phyloP scores from a whole-genome alignment of 2,113 vertebrate genomes.

The Orycteropus afer region DNA sequence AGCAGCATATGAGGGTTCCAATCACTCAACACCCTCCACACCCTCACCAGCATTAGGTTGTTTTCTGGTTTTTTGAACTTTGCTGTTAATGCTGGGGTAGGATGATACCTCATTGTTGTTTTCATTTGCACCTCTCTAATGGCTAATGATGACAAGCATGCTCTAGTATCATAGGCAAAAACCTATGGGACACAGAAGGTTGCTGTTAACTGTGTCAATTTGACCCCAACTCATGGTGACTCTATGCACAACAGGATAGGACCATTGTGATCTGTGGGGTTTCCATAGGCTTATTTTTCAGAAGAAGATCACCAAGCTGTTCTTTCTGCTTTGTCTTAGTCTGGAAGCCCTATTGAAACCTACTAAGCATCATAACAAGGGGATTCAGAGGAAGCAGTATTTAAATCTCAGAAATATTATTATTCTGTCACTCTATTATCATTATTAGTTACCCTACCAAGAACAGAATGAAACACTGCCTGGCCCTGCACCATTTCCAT shows the following conservation, averaged over 20 bases:
- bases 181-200: background rate
- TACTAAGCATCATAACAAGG: background rate
- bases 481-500: background rate
- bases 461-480: background rate
- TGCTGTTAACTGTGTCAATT: background rate
- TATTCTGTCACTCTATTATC: background rate
- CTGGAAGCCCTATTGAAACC: background rate
- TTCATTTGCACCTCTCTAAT: too few relatives aligned
- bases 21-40: too few relatives aligned
- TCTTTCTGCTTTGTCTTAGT: background rate
- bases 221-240: background rate
- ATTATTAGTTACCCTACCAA: background rate
- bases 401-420: constrained; percentile 11
- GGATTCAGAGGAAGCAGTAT: background rate
- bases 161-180: background rate
- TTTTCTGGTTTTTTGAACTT: too few relatives aligned
- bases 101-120: too few relatives aligned
- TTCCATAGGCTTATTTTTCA: background rate
- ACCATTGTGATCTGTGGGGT: background rate
- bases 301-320: background rate
- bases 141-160: too few relatives aligned
- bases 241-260: background rate
- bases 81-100: too few relatives aligned
- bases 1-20: too few relatives aligned
- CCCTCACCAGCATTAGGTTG: too few relatives aligned